A percentile compares a stretch with the other conserved stretches of the same genome.
Evolutionary conservation across 2,797 vertebrate species (phyloP).

Genomic region (Distichodus sexfasciatus): DNA sequence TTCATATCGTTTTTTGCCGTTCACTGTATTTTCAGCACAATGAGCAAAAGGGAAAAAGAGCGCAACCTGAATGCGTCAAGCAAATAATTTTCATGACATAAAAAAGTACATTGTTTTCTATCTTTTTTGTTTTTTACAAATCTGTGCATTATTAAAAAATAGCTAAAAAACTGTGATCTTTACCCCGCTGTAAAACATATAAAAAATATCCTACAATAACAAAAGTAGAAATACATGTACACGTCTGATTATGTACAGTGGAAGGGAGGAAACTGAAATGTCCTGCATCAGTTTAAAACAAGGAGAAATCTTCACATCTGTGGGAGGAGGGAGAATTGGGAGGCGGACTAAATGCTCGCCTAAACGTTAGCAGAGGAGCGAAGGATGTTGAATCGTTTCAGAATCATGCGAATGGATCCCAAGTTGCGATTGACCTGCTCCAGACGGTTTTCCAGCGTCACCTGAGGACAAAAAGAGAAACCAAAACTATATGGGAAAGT

Average conservation of each 20-base stretch:
- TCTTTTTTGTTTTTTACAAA: constrained; percentile 62
- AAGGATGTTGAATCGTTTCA: constrained; percentile 91
- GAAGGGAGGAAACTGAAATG: background rate
- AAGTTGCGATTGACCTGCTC: constrained; percentile 89
- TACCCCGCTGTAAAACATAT: constrained; percentile 50
- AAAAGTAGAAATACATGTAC: constrained; percentile 58
- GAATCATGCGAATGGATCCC: constrained; percentile 91
- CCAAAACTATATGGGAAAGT: no score
- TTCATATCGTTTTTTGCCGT: constrained; percentile 12
- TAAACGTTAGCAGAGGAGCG: constrained; percentile 88
- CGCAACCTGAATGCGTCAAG: constrained; percentile 59
- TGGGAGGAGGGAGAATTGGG: constrained; percentile 54
- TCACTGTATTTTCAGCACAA: constrained; percentile 47
- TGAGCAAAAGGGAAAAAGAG: constrained; percentile 37
- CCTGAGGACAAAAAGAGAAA: constrained; percentile 72
- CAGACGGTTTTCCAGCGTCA: constrained; percentile 90
- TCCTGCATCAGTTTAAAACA: constrained; percentile 53
- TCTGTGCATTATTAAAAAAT: constrained; percentile 69
- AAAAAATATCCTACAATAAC: constrained; percentile 51
- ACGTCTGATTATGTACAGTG: constrained; percentile 37
- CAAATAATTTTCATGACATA: constrained; percentile 54
- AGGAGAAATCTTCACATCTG: constrained; percentile 60
- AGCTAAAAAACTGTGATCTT: constrained; percentile 57
- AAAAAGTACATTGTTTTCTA: constrained; percentile 65
- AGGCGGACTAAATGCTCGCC: constrained; percentile 69